phyloP scores from a whole-genome alignment of 2,113 vertebrate species.

The Choloepus hoffmanni region DNA sequence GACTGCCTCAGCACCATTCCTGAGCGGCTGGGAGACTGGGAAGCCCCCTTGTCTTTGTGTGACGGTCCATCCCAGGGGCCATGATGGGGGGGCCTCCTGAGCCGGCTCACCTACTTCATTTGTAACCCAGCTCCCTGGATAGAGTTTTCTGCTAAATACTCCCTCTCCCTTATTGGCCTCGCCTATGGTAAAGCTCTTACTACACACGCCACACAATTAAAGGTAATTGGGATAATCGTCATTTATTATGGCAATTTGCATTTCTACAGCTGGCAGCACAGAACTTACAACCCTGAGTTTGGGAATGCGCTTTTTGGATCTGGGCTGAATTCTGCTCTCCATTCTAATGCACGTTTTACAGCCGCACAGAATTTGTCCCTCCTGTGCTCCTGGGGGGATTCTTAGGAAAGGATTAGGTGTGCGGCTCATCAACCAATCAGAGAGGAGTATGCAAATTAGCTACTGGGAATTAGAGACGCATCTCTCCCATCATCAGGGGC shows the following conservation, averaged over 20 bases:
- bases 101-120: constrained; percentile 45
- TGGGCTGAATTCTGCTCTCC: neutral
- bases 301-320: constrained; percentile 65
- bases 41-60: neutral
- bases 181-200: constrained; percentile 67
- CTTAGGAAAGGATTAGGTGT: neutral
- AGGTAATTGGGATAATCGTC: constrained; percentile 83
- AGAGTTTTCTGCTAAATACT: constrained; percentile 38
- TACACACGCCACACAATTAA: constrained; percentile 80
- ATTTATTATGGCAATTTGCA: constrained; percentile 83
- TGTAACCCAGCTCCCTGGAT: constrained; percentile 34
- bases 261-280: constrained; percentile 71
- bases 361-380: neutral
- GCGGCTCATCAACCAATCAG: constrained; percentile 55
- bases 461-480: neutral
- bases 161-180: constrained; percentile 35
- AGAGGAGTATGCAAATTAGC: constrained; percentile 34
- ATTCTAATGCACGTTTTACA: neutral
- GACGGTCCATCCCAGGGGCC: neutral
- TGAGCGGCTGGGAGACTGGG: neutral
- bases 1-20: neutral
- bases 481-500: neutral
- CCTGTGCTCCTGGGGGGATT: neutral
- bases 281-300: constrained; percentile 54
- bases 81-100: neutral